These are phyloP conservation scores for Belonocnema kinseyi DNA, from an alignment of 1,140 invertebrate genomes.

Conservation along the genomic window DNA sequence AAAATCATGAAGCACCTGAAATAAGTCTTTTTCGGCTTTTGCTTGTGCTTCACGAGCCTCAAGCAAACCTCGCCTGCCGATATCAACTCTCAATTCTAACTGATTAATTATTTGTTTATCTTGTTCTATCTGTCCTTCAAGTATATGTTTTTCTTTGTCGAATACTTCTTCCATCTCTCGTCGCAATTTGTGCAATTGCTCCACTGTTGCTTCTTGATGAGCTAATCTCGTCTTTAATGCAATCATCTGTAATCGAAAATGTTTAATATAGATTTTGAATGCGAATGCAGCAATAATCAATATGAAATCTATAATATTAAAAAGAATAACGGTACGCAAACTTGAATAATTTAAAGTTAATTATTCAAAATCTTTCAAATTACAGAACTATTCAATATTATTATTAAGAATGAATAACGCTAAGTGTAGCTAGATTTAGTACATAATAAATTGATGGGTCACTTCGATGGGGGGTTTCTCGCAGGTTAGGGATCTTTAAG, in stretches of 20 bases:
- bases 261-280: too few relatives aligned
- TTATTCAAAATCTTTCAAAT: too few relatives aligned
- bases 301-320: too few relatives aligned
- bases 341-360: too few relatives aligned
- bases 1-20: conserved; percentile 50
- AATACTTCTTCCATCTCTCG: conserved; percentile 72
- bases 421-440: too few relatives aligned
- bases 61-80: conserved; percentile 62
- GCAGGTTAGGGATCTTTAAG: too few relatives aligned
- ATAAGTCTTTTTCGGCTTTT: conserved; percentile 61
- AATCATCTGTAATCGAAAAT: conserved; percentile 56
- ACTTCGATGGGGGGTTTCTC: too few relatives aligned
- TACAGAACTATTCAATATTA: too few relatives aligned
- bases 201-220: conserved; percentile 69
- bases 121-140: conserved; percentile 65
- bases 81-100: conserved; percentile 66
- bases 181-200: conserved; percentile 69
- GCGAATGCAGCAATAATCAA: too few relatives aligned
- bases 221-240: conserved; percentile 64
- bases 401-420: too few relatives aligned
- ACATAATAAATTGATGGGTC: too few relatives aligned
- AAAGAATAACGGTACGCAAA: too few relatives aligned
- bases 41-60: conserved; percentile 60
- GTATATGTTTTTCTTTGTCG: conserved; percentile 68
- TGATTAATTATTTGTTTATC: conserved; percentile 70